These are phyloP conservation scores for Squalus acanthias DNA, from an alignment of 2,797 vertebrate genomes.

Conservation along the genomic window DNA sequence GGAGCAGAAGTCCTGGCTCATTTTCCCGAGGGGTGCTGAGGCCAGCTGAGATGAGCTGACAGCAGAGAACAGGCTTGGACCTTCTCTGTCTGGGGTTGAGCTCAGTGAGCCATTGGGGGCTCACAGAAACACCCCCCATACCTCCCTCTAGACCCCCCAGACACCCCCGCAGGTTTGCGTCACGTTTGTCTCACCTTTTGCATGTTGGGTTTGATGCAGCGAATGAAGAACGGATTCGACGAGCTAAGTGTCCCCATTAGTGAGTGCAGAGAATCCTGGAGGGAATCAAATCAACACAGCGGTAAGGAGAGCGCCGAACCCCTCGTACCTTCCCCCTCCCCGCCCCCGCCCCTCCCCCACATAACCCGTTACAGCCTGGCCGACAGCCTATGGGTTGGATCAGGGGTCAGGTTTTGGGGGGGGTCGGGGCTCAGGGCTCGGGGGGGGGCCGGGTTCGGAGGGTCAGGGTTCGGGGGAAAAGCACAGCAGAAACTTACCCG, in stretches of 20 bases:
- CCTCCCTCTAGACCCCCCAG: too few relatives aligned
- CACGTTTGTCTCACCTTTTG: constrained; percentile 66
- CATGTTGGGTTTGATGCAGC: constrained; percentile 90
- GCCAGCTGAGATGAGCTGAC: too few relatives aligned
- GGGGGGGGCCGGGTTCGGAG: too few relatives aligned
- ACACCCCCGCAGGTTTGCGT: too few relatives aligned
- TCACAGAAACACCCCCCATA: too few relatives aligned
- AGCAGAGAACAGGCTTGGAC: too few relatives aligned
- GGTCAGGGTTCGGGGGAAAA: neutral
- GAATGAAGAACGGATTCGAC: constrained; percentile 87
- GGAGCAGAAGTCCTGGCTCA: too few relatives aligned
- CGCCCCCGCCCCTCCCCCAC: neutral
- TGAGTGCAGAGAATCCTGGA: constrained; percentile 83
- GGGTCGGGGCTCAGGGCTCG: neutral
- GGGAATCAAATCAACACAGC: constrained; percentile 40
- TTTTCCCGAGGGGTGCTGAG: too few relatives aligned
- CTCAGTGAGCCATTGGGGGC: too few relatives aligned
- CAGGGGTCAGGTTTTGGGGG: neutral
- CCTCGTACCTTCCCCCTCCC: neutral
- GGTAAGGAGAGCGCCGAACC: neutral
- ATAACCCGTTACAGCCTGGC: constrained; percentile 27
- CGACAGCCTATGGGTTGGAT: neutral
- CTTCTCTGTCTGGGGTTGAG: too few relatives aligned
- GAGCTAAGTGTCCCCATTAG: constrained; percentile 82
- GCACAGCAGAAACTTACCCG: constrained; percentile 62